Base-by-base conservation (phyloP, 2,797 vertebrate genomes). In the Octomys mimax region DNA sequence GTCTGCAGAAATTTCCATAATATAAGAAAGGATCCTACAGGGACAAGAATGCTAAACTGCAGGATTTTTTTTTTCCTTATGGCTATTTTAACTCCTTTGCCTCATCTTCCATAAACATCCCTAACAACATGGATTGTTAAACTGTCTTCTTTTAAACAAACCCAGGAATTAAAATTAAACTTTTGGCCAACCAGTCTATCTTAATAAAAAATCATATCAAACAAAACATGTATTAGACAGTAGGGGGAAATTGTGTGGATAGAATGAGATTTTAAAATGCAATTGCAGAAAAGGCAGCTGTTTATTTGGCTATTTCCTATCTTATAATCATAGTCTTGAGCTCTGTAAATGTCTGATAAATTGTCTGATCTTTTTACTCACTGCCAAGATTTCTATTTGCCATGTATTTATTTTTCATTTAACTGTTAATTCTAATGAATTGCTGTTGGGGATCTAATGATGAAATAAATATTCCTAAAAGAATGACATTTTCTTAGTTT, bases 1-100 rank as follows among this genome's bases (percentile, higher is more conserved):
- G 98, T 98, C 97, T 98, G 94, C 96, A 97, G 97, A 98, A 98
- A 99, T 99, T 98, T 98, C 98, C 98, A 98, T 99, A 98, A 98
- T 97, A 97, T 68, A 98, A 98, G 95, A 92, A 97, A 88, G 95
- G 95, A 94, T 98, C 96, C 99, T 98, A 97, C 93, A 95, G 98
- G 98, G 98, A 98, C 66, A 6, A 71, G 95, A 97, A 96, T 96
- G 98, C 95, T 98, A 82, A 98, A 94, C 97, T 95, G 93, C 81
- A 83, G 93, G 6, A 26, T 81, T 77, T 91, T 81, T 91, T 81
- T 49, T 33, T 78, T 78, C 36, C 98, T 97, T 80, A 97, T 92
- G 98, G 98, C 98, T 89, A 95, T 89, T 9, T 39, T 52, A 90
- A 95, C 66, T 96, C 64, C 94, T 97, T 96, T 97, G 95, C 96